Base-by-base conservation (phyloP, 2,888 invertebrate genomes). In the Hemistola chrysoprasaria region DNA sequence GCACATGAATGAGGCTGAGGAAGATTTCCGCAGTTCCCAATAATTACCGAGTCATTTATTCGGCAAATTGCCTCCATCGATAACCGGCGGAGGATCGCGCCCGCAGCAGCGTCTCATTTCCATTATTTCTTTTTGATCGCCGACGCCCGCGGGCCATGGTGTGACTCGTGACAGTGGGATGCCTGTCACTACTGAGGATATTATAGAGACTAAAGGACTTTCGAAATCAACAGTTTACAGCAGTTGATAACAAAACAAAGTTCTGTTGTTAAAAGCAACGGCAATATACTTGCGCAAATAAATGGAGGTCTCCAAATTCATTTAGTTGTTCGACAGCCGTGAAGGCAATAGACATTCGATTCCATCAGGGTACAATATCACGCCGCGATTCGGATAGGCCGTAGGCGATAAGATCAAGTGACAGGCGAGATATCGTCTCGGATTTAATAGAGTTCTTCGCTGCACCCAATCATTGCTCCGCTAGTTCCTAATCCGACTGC, bases 381-480 rank as follows among this genome's bases (percentile, higher is more conserved):
- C 47, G 50, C 51, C 56, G 55, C 52, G 58, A 62, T 63, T 60
- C 58, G 61, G 59, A 64, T 65, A 71, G 73, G 76, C 72, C 65
- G 67, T 75, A 56, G 69, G 72, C 73, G 65, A 64, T 61, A 70
- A 65, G 71, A 71, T 74, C 81, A 78, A 72, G 75, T 76, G 80
- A 79, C 80, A 78, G 71, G 69, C 65, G 62, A 71, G 82, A 83
- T 79, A 78, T 68, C 73, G 76, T 80, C 78, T 69, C 70, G 59
- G 67, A 63, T 71, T 67, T 81, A 82, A 84, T 80, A 71, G 83
- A 82, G 76, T 80, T 80, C 71, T 74, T 73, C 71, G 71, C 53
- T 78, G 79, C 78, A 77, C 67, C 79, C 76, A 75, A 80, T 81
- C 74, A 78, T 69, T 72, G 76, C 69, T 54, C 60, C 56, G 62